A percentile compares a stretch with the other conserved stretches of the same genome.
Conservation (phyloP, 2,797 vertebrate genomes). For the Echiichthys vipera region DNA sequence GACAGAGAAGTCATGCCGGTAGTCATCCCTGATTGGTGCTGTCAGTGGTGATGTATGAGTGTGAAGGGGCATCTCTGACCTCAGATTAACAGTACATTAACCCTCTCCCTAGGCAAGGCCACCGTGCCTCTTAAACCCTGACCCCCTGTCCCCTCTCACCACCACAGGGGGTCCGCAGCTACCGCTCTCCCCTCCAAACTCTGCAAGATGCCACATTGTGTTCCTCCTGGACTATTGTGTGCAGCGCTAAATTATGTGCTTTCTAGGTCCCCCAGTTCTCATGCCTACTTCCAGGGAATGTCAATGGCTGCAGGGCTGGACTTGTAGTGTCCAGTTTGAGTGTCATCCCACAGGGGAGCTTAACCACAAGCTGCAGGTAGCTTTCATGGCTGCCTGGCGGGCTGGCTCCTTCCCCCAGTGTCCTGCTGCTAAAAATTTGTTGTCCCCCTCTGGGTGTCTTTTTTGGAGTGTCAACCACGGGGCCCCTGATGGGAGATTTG, state of each 20-base stretch:
- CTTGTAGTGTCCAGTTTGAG: constrained; percentile 64
- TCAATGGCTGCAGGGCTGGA: constrained; percentile 49
- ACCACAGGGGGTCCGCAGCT: constrained; percentile 77
- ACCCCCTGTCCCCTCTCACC: constrained; percentile 73
- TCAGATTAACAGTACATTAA: constrained; percentile 85
- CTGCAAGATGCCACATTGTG: constrained; percentile 75
- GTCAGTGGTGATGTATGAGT: constrained; percentile 79
- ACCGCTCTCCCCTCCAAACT: constrained; percentile 55
- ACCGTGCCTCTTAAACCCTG: constrained; percentile 80
- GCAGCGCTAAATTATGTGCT: constrained; percentile 72
- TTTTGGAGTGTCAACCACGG: constrained; percentile 77
- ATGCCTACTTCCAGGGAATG: constrained; percentile 38
- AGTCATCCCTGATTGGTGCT: constrained; percentile 66
- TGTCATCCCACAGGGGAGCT: constrained; percentile 77
- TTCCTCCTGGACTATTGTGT: constrained; percentile 60
- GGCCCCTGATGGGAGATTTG: constrained; percentile 86
- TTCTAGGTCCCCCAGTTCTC: constrained; percentile 49
- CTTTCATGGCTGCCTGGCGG: constrained; percentile 62
- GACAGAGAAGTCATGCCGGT: constrained; percentile 50
- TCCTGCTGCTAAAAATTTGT: constrained; percentile 86
- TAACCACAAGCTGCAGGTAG: constrained; percentile 77
- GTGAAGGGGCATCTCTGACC: constrained; percentile 78
- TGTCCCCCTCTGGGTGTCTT: constrained; percentile 76
- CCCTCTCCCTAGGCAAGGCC: constrained; percentile 71
- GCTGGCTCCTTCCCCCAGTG: constrained; percentile 36